Conservation (phyloP, 2,888 invertebrate genomes). For the Chorisops tibialis region DNA sequence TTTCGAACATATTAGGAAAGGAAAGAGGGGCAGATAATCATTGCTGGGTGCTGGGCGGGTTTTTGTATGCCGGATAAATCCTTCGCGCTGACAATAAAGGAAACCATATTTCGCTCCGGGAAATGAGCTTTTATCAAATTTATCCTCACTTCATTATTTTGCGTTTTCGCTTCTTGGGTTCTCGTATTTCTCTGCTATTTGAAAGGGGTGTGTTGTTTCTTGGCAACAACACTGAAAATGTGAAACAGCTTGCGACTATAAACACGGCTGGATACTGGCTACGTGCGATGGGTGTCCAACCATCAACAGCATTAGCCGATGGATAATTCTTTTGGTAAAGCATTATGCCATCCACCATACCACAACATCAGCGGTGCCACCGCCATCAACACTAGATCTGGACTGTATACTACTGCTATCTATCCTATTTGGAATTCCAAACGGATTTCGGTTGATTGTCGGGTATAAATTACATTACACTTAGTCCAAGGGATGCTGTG, state of each 20-base stretch:
- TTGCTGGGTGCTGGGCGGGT: constrained; percentile 21
- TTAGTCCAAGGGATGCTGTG: constrained; percentile 24
- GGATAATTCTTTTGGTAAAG: background rate
- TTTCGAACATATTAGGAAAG: constrained; percentile 18
- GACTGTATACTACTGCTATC: constrained; percentile 8
- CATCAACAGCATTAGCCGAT: too few species aligned
- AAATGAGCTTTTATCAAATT: constrained; percentile 35
- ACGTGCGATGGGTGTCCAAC: background rate
- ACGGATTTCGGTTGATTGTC: constrained; percentile 34
- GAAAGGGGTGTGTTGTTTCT: background rate
- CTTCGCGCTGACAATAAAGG: constrained; percentile 32
- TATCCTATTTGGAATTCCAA: constrained; percentile 32
- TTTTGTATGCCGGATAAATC: constrained; percentile 31
- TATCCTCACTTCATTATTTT: constrained; percentile 35
- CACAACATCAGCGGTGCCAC: background rate
- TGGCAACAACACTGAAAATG: background rate
- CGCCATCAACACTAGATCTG: too few species aligned
- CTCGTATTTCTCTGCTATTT: too few species aligned
- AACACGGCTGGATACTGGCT: background rate
- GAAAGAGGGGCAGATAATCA: constrained; percentile 21
- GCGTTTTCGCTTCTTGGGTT: constrained; percentile 29
- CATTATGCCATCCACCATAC: background rate
- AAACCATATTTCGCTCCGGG: constrained; percentile 34
- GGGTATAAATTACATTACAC: constrained; percentile 34
- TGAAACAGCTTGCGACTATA: background rate